Evolutionary conservation across 1,140 invertebrate genomes (phyloP), one percentile per base, ranked within the genome.

Genomic region (Triops longicaudatus): DNA sequence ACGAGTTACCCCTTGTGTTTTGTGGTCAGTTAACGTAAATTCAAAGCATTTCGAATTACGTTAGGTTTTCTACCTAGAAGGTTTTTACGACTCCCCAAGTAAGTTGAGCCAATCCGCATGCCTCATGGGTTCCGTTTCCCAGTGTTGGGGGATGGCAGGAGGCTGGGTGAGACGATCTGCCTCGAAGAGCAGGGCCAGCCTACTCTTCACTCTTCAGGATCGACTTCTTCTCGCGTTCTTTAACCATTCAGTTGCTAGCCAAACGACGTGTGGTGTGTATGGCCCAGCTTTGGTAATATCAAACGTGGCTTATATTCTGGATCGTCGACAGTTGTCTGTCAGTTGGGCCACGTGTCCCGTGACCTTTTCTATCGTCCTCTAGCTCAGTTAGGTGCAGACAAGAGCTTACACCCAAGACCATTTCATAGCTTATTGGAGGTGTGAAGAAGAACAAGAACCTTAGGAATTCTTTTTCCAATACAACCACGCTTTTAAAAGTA

Each of bases 191-290:
- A 17, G 50, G 14, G 10, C 22, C 22, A 63, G 22, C 50, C 50
- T 63, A 63, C 50, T 63, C 50, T 63, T 63, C 50, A 63, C 50
- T 63, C 50, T 22, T 63, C 50, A 22, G 50, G 22, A 63, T 63
- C 50, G 50, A 63, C 50, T 63, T 63, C 50, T 63, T 63, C 50
- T 63, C 50, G 50, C 14, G 50, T 63, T 63, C 50, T 63, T 63
- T 63, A 63, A 63, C 10, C 50, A 63, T 63, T 63, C 50, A 63
- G 50, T 63, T 63, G 50, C 50, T 6, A 63, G 17, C 44, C 50
- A 63, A 63, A 63, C 50, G 50, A 63, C 50, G 50, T 63, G 50
- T 63, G 50, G 31, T 63, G 50, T 22, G 50, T n/a, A 37, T 2
- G 31, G 31, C 31, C 31, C 2, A 37, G 31, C 2, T 5, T 22